Evolutionary conservation across 2,888 invertebrate species (phyloP).

Genomic region (Drosophila mimica): DNA sequence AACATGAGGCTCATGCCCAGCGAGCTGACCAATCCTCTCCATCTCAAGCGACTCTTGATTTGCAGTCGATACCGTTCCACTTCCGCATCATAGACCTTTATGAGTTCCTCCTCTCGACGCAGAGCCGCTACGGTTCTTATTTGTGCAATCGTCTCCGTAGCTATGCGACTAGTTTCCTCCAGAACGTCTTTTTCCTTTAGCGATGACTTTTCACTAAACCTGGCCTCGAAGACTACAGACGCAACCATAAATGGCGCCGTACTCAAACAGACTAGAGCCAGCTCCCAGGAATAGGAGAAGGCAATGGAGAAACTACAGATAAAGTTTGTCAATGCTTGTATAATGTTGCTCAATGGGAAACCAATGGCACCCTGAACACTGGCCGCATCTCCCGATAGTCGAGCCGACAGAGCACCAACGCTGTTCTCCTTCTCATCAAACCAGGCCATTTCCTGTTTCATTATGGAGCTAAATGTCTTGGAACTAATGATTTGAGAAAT

Average conservation of each 20-base stretch:
- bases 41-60: constrained; percentile 86
- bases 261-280: constrained; percentile 88
- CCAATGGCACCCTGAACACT: constrained; percentile 91
- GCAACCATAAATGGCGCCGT: constrained; percentile 89
- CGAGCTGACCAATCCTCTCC: constrained; percentile 89
- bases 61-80: constrained; percentile 86
- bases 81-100: constrained; percentile 87
- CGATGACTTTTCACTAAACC: constrained; percentile 87
- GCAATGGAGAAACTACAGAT: constrained; percentile 88
- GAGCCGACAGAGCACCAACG: constrained; percentile 89
- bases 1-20: constrained; percentile 90
- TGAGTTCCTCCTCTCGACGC: constrained; percentile 87
- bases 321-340: constrained; percentile 89
- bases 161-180: constrained; percentile 89
- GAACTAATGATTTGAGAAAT: constrained; percentile 57
- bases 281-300: constrained; percentile 89
- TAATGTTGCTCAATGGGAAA: constrained; percentile 88
- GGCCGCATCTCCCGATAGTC: constrained; percentile 90
- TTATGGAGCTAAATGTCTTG: constrained; percentile 87
- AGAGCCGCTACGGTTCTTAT: constrained; percentile 90
- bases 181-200: constrained; percentile 87
- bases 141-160: constrained; percentile 90
- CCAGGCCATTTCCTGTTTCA: constrained; percentile 91
- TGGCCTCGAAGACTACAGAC: constrained; percentile 88
- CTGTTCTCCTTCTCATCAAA: constrained; percentile 89